Evolutionary conservation across 2,888 invertebrate genomes (phyloP).

Genomic region (Apoderus coryli): DNA sequence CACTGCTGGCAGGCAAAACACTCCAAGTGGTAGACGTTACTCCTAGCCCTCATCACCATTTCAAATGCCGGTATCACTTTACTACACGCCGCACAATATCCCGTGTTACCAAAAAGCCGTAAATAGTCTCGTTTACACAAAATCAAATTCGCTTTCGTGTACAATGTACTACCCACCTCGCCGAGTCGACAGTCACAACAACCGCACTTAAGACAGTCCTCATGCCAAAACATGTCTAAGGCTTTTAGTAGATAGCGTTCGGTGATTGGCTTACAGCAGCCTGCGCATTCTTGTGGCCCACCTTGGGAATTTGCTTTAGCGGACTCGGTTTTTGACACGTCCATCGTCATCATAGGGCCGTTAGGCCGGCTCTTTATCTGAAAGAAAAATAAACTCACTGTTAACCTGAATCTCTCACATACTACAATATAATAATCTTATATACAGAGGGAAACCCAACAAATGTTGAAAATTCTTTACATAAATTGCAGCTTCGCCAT

Average conservation of each 20-base stretch:
- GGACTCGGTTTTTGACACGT: slow-evolving; percentile 63
- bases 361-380: slow-evolving; percentile 31
- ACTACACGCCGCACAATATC: slow-evolving; percentile 92
- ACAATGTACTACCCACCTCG: slow-evolving; percentile 90
- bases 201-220: slow-evolving; percentile 93
- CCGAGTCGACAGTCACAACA: slow-evolving; percentile 95
- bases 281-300: slow-evolving; percentile 69
- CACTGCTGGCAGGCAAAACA: slow-evolving; percentile 98
- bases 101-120: slow-evolving; percentile 90
- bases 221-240: slow-evolving; percentile 91
- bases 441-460: too few relatives aligned
- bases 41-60: slow-evolving; percentile 96
- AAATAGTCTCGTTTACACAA: slow-evolving; percentile 93
- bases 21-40: slow-evolving; percentile 94
- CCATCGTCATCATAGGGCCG: slow-evolving; percentile 68
- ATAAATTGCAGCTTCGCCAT: neutral
- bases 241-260: slow-evolving; percentile 86
- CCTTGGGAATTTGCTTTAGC: slow-evolving; percentile 33
- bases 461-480: neutral
- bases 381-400: too few relatives aligned
- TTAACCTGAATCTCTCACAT: too few relatives aligned
- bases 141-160: slow-evolving; percentile 89
- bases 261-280: slow-evolving; percentile 87
- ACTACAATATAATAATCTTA: too few relatives aligned
- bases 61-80: slow-evolving; percentile 98